phyloP scores from a whole-genome alignment of 1,140 invertebrate genomes.

The Orius insidiosus region DNA sequence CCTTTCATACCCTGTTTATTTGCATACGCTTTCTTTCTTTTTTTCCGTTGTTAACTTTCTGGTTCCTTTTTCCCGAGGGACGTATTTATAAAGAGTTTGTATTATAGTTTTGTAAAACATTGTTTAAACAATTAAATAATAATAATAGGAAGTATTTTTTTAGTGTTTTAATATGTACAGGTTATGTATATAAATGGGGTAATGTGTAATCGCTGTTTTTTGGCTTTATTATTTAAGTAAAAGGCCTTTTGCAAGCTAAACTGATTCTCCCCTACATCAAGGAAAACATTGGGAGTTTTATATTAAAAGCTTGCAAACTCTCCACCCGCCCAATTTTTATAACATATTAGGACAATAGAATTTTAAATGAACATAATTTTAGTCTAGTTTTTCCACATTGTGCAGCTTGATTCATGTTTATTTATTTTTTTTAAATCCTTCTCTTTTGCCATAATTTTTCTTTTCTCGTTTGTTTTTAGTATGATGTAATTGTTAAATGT shows the following conservation, averaged over 20 bases:
- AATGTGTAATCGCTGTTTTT: slow-evolving; percentile 4
- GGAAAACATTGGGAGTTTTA: background rate
- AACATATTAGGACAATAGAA: background rate
- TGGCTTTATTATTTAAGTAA: background rate
- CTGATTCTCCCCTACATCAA: background rate
- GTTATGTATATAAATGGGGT: slow-evolving; percentile 10
- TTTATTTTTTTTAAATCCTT: slow-evolving; percentile 1
- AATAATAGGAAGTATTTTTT: slow-evolving; percentile 12
- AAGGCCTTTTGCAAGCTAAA: background rate
- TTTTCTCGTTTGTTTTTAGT: background rate
- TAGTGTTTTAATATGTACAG: slow-evolving; percentile 15
- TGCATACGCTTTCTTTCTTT: too few species aligned
- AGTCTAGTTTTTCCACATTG: too few species aligned
- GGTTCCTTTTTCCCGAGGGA: too few species aligned
- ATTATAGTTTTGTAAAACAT: slow-evolving; percentile 15
- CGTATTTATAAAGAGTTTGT: background rate
- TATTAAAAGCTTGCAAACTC: background rate
- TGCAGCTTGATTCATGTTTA: background rate
- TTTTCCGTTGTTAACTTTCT: too few species aligned
- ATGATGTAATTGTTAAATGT: background rate
- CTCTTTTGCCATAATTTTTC: background rate
- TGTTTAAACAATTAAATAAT: slow-evolving; percentile 7
- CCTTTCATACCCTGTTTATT: too few species aligned
- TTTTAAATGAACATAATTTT: too few species aligned
- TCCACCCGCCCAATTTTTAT: background rate